Base-by-base conservation (phyloP, 1,140 invertebrate species). In the Euura saliciscinereae region DNA sequence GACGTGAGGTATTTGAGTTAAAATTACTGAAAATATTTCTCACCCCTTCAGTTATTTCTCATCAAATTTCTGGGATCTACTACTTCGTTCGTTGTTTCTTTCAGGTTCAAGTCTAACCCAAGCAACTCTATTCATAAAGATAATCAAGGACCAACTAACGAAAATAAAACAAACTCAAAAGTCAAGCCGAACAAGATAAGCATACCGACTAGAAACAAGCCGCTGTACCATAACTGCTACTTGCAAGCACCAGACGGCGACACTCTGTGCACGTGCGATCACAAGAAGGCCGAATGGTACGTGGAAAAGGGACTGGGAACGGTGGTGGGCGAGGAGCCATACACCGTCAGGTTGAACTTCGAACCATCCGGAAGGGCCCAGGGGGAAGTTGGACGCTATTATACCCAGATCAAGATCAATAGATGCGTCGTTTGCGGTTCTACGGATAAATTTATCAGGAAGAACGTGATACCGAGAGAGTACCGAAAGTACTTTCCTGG, bases 391-490 rank as follows among this genome's bases (percentile, higher is more conserved):
- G 92, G 91, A 65, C 89, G 89, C 28, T 96, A 94, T 84, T 96
- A 95, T 78, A 90, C 92, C 65, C 90, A 91, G 69, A 87, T 90
- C 0, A 96, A 96, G 81, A 88, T 92, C 65, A 96, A 97, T 84
- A 89, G 90, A n/a, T 97, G 95, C 81, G 95, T 96, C 5, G 95
- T 96, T 0, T 97, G 95, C 85, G 95, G 95, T 2, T 79, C 83
- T 4, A 83, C 83, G 0, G 90, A 95, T 66, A 91, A 91, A 0
- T 95, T 93, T 77, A 91, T 94, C 46, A 87, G 93, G 3, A 96
- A 96, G 83, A 94, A 94, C 77, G 90, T 97, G 45, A 93, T 97
- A 59, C 95, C 95, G 0, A 90, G 92, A 72, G 95, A 97, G 85
- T 97, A 96, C 82, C 90, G 95, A 69, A 95, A 93, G 87, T 91